phyloP scores from a whole-genome alignment of 2,113 vertebrate species.

The Rallus limicola region DNA sequence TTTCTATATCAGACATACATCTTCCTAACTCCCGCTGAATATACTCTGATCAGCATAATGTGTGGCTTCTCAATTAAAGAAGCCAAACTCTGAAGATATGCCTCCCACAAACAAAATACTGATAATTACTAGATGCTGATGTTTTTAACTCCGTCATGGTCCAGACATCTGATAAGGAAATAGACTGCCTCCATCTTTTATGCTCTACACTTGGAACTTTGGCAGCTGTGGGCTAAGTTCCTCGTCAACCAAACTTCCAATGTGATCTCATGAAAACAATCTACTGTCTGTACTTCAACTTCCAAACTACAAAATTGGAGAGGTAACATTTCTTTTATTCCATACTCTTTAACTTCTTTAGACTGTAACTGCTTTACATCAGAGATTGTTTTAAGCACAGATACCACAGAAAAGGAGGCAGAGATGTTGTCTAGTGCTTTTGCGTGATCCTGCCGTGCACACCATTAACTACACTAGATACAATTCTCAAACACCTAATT shows the following conservation, averaged over 20 bases:
- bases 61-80: slow-evolving; percentile 22
- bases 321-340: not conserved
- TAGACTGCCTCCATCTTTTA: not conserved
- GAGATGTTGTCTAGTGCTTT: not conserved
- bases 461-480: not conserved
- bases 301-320: not conserved
- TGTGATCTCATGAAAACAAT: not conserved
- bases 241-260: not conserved
- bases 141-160: not conserved
- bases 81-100: slow-evolving; percentile 8
- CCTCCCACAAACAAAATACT: slow-evolving; percentile 31
- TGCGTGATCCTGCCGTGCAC: not conserved
- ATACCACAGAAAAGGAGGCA: not conserved
- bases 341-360: not conserved
- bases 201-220: not conserved
- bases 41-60: not conserved
- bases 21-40: not conserved
- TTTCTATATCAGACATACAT: slow-evolving; percentile 1
- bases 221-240: not conserved
- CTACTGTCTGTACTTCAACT: not conserved
- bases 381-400: not conserved
- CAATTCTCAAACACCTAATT: not conserved
- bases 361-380: not conserved
- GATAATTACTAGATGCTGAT: not conserved
- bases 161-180: not conserved